Conservation (phyloP, 2,888 invertebrate species). For the Sinohyriopsis cumingii region DNA sequence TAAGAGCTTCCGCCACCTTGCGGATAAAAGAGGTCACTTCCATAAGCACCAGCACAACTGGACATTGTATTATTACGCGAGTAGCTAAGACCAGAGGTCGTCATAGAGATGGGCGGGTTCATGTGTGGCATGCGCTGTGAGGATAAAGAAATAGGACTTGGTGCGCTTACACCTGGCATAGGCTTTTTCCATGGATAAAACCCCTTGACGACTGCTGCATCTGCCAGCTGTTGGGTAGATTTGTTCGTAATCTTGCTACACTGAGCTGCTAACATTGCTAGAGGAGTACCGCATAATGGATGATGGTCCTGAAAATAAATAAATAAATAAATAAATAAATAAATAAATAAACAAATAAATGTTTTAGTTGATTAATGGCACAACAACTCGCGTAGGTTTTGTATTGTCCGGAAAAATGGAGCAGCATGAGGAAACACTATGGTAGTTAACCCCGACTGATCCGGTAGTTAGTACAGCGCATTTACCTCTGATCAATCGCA, state of each 20-base stretch:
- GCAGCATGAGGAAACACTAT: too few relatives aligned
- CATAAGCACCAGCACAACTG: conserved; percentile 38
- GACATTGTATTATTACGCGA: conserved; percentile 40
- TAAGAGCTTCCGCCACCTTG: conserved; percentile 78
- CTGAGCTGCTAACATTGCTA: conserved; percentile 98
- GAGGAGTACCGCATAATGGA: conserved; percentile 79
- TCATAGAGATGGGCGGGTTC: conserved; percentile 45
- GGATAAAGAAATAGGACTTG: conserved; percentile 49
- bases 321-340: conserved; percentile 7
- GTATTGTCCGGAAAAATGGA: too few relatives aligned
- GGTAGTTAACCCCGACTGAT: too few relatives aligned
- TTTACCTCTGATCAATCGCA: too few relatives aligned
- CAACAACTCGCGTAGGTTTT: too few relatives aligned
- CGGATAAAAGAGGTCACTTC: conserved; percentile 83
- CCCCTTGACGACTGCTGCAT: conserved; percentile 89
- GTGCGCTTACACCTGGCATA: conserved; percentile 42
- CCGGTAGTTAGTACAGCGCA: too few relatives aligned
- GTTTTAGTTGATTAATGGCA: too few relatives aligned
- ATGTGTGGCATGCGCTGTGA: conserved; percentile 49
- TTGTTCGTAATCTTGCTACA: conserved; percentile 97
- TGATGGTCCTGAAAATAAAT: conserved; percentile 58
- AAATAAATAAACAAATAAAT: conserved; percentile 1
- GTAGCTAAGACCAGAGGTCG: conserved; percentile 47
- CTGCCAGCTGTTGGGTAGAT: conserved; percentile 93
- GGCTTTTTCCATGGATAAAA: conserved; percentile 64